Evolutionary conservation across 2,888 invertebrate genomes (phyloP), one percentile per base, ranked within the genome.

Genomic region (Anthoptus insignis): DNA sequence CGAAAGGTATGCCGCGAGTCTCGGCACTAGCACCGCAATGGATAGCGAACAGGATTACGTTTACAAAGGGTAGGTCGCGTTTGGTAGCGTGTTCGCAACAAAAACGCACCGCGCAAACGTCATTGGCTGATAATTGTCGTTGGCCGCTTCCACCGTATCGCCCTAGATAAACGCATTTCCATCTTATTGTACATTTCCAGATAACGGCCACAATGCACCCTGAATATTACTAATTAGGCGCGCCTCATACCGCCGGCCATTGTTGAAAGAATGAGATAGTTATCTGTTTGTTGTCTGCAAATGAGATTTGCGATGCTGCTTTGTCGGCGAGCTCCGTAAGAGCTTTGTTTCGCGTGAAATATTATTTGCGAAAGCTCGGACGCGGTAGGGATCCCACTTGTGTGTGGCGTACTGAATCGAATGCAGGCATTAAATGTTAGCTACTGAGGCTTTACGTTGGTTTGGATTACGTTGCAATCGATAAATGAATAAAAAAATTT

Each of bases 221-320:
- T 87, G 89, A 90, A 91, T 92, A 93, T 92, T 91, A 91, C 92
- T 93, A 93, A 93, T 92, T 93, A 93, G 92, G 88, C 85, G 81
- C 88, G 85, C 86, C 89, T 91, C 91, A 93, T 93, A 82, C 80
- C 82, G 82, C 82, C 83, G 84, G 82, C 90, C 90, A 91, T 91
- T 91, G 91, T 93, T 89, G 91, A 89, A 91, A 91, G 90, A 91
- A 88, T 87, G 85, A 91, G 91, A 92, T 91, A 88, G 88, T 87
- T 63, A 63, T 92, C 91, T 87, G 86, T 81, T 84, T 84, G 85
- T 88, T 86, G 89, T 89, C 89, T 86, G 89, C 89, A 87, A 89
- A 87, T 90, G 88, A 90, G 92, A 91, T 91, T 91, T 90, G 91
- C 91, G 91, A 91, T 87, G 84, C 84, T 76, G 85, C 90, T 90